These are phyloP conservation scores for Myotis findleyi DNA, from an alignment of 2,797 vertebrate genomes.

Conservation along the genomic window DNA sequence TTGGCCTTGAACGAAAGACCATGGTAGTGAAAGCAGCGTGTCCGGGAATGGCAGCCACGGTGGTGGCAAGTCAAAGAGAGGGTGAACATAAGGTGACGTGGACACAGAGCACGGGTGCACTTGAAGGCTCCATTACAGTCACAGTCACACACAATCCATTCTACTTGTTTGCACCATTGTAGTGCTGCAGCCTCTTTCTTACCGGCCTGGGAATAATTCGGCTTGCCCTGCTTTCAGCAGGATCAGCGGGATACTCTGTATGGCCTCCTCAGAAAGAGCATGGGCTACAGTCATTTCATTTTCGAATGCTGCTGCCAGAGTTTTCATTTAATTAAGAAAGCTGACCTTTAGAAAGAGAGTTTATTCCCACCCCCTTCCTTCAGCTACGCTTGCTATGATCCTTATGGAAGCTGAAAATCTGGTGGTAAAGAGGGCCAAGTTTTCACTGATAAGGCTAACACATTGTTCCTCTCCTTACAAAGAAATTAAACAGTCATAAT, in stretches of 20 bases:
- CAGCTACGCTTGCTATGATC: conserved; percentile 45
- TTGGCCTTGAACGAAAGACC: neutral
- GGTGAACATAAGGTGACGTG: neutral
- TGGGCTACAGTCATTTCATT: conserved; percentile 72
- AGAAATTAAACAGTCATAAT: conserved; percentile 65
- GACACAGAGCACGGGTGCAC: neutral
- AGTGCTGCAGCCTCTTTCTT: conserved; percentile 65
- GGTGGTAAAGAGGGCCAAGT: conserved; percentile 43
- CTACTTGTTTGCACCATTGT: neutral
- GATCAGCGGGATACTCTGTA: conserved; percentile 63
- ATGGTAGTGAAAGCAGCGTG: neutral
- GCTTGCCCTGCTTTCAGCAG: conserved; percentile 56
- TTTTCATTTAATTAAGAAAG: conserved; percentile 78
- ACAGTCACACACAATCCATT: neutral
- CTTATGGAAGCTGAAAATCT: conserved; percentile 64
- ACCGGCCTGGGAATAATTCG: conserved; percentile 61
- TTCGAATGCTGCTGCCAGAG: conserved; percentile 64
- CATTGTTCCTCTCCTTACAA: conserved; percentile 60
- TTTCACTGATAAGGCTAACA: conserved; percentile 68
- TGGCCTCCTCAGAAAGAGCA: conserved; percentile 66
- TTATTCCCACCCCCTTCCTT: neutral
- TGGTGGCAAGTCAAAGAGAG: neutral
- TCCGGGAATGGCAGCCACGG: accelerated
- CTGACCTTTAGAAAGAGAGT: conserved; percentile 60
- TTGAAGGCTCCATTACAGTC: neutral